phyloP scores from a whole-genome alignment of 92 coral and sea anemone species.

The Epizoanthus rinbou region DNA sequence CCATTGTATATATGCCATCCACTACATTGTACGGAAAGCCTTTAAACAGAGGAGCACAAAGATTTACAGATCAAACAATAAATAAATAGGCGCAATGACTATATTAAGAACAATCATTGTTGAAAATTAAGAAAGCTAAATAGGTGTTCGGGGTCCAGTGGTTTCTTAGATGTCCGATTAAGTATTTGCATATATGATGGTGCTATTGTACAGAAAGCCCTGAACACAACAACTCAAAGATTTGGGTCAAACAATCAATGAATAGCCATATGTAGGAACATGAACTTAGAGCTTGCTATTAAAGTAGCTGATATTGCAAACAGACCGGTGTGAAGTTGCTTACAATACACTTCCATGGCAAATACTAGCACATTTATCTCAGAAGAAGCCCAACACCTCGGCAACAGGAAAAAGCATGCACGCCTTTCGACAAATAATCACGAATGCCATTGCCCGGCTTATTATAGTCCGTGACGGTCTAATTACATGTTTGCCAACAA shows the following conservation, averaged over 20 bases:
- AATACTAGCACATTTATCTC: not conserved
- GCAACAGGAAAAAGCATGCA: not conserved
- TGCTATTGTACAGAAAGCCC: not conserved
- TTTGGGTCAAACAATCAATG: not conserved
- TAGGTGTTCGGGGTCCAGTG: constrained; percentile 2
- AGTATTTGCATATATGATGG: constrained; percentile 12
- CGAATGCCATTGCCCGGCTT: not conserved
- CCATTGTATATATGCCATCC: not conserved
- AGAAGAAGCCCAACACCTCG: not conserved
- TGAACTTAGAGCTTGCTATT: not conserved
- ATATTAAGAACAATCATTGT: not conserved
- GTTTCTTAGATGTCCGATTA: not conserved
- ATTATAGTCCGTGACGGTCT: not conserved
- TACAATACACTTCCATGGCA: not conserved
- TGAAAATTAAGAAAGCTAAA: not conserved
- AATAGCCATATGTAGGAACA: not conserved
- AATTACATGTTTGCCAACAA: constrained; percentile 13
- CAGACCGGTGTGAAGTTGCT: constrained; percentile 2
- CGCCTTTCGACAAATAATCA: not conserved
- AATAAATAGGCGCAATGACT: not conserved
- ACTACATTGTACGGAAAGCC: not conserved
- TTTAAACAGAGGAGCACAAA: constrained; percentile 15
- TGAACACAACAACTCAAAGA: not conserved
- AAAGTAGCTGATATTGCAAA: constrained; percentile 4
- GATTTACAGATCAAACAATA: not conserved